These are phyloP conservation scores for Eretmochelys imbricata DNA, from an alignment of 2,113 vertebrate genomes.

Conservation along the genomic window DNA sequence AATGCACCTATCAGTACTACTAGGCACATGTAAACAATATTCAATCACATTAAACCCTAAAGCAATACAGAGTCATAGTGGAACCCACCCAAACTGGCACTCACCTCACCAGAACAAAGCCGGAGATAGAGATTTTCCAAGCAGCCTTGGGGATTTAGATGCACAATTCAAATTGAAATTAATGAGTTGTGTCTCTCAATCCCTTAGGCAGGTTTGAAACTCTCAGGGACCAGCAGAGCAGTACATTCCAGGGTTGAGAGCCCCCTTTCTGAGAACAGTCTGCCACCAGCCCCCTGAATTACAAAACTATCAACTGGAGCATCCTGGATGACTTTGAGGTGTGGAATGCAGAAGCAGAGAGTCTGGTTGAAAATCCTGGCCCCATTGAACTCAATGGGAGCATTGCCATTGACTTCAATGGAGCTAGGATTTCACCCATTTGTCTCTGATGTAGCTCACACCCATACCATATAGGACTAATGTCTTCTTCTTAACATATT, in stretches of 20 bases:
- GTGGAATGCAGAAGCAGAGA: neutral
- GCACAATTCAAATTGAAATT: neutral
- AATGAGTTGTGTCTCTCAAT: neutral
- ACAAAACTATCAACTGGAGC: neutral
- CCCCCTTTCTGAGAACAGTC: neutral
- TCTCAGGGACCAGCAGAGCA: neutral
- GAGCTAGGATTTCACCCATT: neutral
- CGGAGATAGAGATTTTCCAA: neutral
- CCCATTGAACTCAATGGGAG: neutral
- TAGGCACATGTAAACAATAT: neutral
- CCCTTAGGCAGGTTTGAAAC: neutral
- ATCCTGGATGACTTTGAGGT: neutral
- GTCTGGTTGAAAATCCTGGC: neutral
- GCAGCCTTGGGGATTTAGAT: neutral
- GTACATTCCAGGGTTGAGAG: neutral
- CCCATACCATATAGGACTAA: neutral
- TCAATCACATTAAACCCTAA: neutral
- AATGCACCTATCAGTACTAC: neutral
- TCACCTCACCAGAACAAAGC: neutral
- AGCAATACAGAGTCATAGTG: neutral
- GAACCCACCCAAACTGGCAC: neutral
- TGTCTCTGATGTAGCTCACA: rapidly evolving
- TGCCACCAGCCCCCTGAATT: neutral
- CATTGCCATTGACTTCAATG: neutral
- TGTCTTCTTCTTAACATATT: neutral